Evolutionary conservation across 2,888 invertebrate genomes (phyloP).

Genomic region (Heliothis peltigera): DNA sequence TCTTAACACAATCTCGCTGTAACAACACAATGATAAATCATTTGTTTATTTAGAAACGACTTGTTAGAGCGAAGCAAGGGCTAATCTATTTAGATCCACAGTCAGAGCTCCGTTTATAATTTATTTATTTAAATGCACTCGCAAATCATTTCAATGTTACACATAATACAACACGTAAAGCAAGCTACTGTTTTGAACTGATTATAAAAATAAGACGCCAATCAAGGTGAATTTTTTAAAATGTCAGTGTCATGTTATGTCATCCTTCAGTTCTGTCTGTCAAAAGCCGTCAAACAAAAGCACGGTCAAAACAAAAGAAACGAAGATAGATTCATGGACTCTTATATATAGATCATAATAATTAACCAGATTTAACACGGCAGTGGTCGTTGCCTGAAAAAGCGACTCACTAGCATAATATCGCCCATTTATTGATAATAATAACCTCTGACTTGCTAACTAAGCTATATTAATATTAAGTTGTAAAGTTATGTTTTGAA

Average conservation of each 20-base stretch:
- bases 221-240: not conserved
- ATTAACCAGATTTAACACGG: no score
- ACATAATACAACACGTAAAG: no score
- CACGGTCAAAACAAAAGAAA: no score
- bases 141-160: not conserved
- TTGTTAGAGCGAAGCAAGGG: slow-evolving; percentile 14
- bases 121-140: slow-evolving; percentile 21
- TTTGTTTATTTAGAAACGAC: slow-evolving; percentile 12
- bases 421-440: no score
- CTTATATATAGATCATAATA: no score
- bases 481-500: no score
- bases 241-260: slow-evolving; percentile 29
- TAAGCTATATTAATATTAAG: no score
- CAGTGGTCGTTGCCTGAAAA: no score
- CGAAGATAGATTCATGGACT: no score
- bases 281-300: no score
- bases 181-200: slow-evolving; percentile 11
- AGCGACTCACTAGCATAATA: no score
- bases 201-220: not conserved
- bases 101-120: not conserved
- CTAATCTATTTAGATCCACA: slow-evolving; percentile 17
- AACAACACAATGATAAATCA: slow-evolving; percentile 15
- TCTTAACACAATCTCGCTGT: not conserved
- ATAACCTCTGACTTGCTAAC: no score
- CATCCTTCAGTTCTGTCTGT: slow-evolving; percentile 1